phyloP scores from a whole-genome alignment of 2,797 vertebrate genomes.

The Rhynchonycteris naso region DNA sequence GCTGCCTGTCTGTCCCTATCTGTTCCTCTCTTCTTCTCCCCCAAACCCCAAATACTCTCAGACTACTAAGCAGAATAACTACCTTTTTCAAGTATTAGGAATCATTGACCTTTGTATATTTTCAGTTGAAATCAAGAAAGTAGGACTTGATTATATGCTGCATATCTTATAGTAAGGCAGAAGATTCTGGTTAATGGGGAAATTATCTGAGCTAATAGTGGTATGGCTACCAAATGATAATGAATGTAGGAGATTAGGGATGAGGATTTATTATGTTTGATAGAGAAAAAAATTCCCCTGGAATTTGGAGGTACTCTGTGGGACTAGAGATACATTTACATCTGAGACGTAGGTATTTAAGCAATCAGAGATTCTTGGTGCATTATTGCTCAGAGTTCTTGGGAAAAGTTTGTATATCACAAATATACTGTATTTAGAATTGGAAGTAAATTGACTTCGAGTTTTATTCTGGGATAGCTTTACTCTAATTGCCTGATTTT shows the following conservation, averaged over 20 bases:
- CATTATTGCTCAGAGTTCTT: constrained; percentile 26
- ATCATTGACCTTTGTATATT: constrained; percentile 22
- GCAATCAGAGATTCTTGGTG: not conserved
- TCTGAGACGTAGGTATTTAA: not conserved
- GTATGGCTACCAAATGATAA: not conserved
- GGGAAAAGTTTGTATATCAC: constrained; percentile 9
- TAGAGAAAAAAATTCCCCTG: not conserved
- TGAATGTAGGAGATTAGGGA: not conserved
- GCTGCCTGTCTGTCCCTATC: too few species aligned
- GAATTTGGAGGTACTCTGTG: constrained; percentile 30
- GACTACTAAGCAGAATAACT: not conserved
- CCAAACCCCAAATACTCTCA: not conserved
- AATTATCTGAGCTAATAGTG: not conserved
- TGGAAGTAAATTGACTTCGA: not conserved
- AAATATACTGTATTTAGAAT: not conserved
- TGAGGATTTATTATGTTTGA: constrained; percentile 39
- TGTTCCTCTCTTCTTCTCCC: too few species aligned
- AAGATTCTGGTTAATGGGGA: not conserved
- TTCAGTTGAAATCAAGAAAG: constrained; percentile 9
- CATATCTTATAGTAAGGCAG: not conserved
- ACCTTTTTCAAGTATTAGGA: not conserved
- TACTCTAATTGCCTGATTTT: not conserved
- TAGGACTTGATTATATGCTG: not conserved
- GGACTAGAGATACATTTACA: not conserved
- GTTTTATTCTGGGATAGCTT: not conserved